These are phyloP conservation scores for Miichthys miiuy DNA, from an alignment of 2,797 vertebrate genomes.

Conservation along the genomic window DNA sequence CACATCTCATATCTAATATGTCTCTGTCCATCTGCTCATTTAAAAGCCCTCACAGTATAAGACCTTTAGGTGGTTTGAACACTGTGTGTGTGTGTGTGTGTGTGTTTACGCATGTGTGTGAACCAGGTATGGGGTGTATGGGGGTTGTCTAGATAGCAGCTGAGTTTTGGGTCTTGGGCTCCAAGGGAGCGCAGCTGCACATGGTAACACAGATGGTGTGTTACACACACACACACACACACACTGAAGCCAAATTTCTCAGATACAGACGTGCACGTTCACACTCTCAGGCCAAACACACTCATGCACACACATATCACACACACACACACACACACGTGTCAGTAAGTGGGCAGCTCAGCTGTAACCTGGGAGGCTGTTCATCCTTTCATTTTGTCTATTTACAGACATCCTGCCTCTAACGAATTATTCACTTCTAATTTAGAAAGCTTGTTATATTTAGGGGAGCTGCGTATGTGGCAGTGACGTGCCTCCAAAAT, in stretches of 20 bases:
- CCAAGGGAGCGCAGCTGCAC: slow-evolving; percentile 76
- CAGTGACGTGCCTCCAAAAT: slow-evolving; percentile 3
- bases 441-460: slow-evolving; percentile 50
- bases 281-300: slow-evolving; percentile 29
- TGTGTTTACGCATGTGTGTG: slow-evolving; percentile 37
- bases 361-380: slow-evolving; percentile 78
- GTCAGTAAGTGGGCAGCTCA: slow-evolving; percentile 66
- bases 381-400: slow-evolving; percentile 53
- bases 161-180: slow-evolving; percentile 74
- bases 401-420: slow-evolving; percentile 58
- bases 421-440: slow-evolving; percentile 46
- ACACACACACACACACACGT: slow-evolving; percentile 23
- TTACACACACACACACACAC: slow-evolving; percentile 23
- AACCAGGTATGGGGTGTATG: slow-evolving; percentile 61
- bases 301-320: not conserved
- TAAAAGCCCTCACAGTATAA: slow-evolving; percentile 42
- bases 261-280: not conserved
- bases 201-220: slow-evolving; percentile 76
- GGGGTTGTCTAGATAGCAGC: slow-evolving; percentile 78
- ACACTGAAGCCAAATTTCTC: not conserved
- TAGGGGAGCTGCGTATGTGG: not conserved
- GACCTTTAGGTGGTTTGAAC: slow-evolving; percentile 59
- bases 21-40: slow-evolving; percentile 63
- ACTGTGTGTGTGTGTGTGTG: slow-evolving; percentile 29
- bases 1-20: slow-evolving; percentile 3